Conservation (phyloP, 1,140 invertebrate species). For the Subanguina moxae region DNA sequence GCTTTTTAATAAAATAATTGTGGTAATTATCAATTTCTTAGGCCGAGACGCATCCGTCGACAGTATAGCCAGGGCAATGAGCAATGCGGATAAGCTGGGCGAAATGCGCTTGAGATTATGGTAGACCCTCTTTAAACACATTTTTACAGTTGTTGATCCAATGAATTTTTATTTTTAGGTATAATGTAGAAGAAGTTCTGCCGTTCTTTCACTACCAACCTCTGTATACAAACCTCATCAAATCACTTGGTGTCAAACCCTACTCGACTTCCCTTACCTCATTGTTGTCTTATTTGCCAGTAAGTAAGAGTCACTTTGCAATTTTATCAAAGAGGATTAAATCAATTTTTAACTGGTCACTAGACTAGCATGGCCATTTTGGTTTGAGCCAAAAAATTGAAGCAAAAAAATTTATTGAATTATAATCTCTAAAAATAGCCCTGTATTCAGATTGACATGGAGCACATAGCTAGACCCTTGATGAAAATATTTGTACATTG, state of each 20-base stretch:
- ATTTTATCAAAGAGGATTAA: no score
- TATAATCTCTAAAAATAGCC: background rate
- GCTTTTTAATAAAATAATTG: no score
- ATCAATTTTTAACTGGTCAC: no score
- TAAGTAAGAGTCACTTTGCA: no score
- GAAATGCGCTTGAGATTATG: slow-evolving; percentile 43
- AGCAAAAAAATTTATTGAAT: background rate
- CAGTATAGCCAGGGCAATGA: slow-evolving; percentile 11
- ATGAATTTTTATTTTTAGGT: slow-evolving; percentile 14
- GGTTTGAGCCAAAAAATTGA: background rate
- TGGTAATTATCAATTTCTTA: no score
- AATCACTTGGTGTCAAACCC: slow-evolving; percentile 27
- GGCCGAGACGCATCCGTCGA: no score
- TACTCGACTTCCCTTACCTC: slow-evolving; percentile 30
- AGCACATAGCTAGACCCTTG: slow-evolving; percentile 44
- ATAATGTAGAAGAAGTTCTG: slow-evolving; percentile 45
- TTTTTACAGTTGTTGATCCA: background rate
- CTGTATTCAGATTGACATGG: slow-evolving; percentile 41
- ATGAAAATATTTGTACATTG: slow-evolving; percentile 56
- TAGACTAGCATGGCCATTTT: background rate
- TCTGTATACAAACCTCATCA: slow-evolving; percentile 34
- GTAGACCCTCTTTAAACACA: no score
- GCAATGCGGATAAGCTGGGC: slow-evolving; percentile 28
- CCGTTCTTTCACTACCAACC: slow-evolving; percentile 43
- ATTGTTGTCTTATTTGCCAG: slow-evolving; percentile 32